Evolutionary conservation across 2,113 vertebrate genomes (phyloP).

Genomic region (Malurus cyaneus): DNA sequence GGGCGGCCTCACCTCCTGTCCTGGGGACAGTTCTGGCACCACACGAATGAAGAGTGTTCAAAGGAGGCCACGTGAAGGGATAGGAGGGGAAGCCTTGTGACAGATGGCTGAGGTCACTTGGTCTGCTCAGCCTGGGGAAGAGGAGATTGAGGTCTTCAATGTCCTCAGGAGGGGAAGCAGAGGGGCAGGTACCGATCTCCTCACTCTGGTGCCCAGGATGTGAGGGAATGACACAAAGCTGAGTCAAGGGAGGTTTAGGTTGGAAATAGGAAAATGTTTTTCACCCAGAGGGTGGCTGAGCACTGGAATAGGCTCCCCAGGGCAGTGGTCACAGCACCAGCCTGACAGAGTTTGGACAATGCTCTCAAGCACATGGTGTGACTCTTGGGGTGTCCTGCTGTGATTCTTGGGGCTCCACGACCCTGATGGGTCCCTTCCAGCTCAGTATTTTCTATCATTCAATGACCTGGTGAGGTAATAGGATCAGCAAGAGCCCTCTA

Average conservation of each 20-base stretch:
- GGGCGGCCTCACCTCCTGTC: neutral
- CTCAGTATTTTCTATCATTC: too few species aligned
- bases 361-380: neutral
- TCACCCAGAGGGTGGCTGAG: neutral
- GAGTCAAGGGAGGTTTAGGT: neutral
- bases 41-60: neutral
- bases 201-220: neutral
- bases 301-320: neutral
- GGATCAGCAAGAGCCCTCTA: neutral
- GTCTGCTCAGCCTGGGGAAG: neutral
- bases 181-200: rapidly evolving
- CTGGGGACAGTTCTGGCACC: neutral
- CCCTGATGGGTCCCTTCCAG: neutral
- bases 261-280: neutral
- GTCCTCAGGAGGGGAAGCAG: neutral
- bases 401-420: neutral
- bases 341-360: neutral
- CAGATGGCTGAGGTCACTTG: neutral
- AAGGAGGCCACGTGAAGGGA: neutral
- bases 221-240: neutral
- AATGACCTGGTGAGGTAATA: neutral
- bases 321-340: neutral
- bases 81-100: neutral
- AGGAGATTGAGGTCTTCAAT: neutral
- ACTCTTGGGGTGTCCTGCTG: neutral